These are phyloP conservation scores for Yponomeuta plumbellus DNA, from an alignment of 2,888 invertebrate species.

Conservation along the genomic window DNA sequence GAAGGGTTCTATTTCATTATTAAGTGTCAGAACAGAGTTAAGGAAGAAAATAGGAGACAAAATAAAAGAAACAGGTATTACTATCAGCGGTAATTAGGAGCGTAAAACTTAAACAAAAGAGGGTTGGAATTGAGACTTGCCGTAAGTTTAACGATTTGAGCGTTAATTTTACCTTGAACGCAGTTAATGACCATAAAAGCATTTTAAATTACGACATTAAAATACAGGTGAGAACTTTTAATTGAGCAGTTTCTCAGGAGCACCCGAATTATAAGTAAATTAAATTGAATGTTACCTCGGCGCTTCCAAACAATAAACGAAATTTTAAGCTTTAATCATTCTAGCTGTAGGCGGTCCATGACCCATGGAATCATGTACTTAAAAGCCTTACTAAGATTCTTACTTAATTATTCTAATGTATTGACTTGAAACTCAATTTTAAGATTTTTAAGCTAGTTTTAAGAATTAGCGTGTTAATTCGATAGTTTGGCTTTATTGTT, in stretches of 20 bases:
- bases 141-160: background rate
- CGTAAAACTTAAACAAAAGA: background rate
- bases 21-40: background rate
- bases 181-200: constrained; percentile 34
- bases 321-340: background rate
- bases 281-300: background rate
- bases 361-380: background rate
- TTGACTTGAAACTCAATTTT: too few relatives aligned
- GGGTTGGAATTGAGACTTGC: background rate
- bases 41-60: background rate
- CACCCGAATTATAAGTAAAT: constrained; percentile 13
- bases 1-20: constrained; percentile 20
- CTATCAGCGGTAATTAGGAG: background rate
- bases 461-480: too few relatives aligned
- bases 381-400: too few relatives aligned
- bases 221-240: constrained; percentile 33
- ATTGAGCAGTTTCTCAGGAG: constrained; percentile 35
- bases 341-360: background rate
- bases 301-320: background rate
- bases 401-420: too few relatives aligned
- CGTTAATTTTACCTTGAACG: background rate
- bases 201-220: constrained; percentile 23
- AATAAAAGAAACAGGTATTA: background rate
- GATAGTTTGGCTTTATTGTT: too few relatives aligned
- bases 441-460: too few relatives aligned